Conservation (phyloP, 2,888 invertebrate genomes). For the Caenorhabditis sinica region DNA sequence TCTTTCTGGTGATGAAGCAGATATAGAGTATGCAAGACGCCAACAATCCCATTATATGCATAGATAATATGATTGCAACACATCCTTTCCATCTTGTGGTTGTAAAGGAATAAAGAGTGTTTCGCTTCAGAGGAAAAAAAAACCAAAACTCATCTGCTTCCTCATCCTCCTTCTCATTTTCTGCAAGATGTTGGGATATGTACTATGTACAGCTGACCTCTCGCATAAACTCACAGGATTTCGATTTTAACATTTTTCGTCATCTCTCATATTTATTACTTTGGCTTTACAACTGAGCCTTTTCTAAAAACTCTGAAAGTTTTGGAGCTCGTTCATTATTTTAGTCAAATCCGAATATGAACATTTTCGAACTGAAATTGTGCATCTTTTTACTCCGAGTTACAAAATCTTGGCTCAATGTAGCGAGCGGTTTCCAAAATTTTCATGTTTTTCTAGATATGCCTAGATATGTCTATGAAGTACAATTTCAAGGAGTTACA, state of each 20-base stretch:
- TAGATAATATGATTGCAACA: conserved; percentile 69
- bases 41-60: conserved; percentile 71
- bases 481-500: no score
- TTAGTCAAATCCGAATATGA: no score
- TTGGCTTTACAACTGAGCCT: no score
- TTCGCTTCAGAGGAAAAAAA: conserved; percentile 26
- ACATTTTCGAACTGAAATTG: no score
- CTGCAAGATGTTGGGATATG: conserved; percentile 13
- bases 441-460: no score
- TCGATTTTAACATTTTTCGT: background rate
- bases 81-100: conserved; percentile 25
- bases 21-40: conserved; percentile 59
- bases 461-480: no score
- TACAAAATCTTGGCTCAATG: no score
- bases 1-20: conserved; percentile 50
- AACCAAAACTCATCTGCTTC: conserved; percentile 44
- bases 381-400: no score
- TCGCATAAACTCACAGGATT: conserved; percentile 18
- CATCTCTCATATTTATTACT: background rate
- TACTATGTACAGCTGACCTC: conserved; percentile 42
- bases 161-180: background rate
- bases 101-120: conserved; percentile 53
- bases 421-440: no score
- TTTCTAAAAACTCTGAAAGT: no score
- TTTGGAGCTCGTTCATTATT: no score